phyloP scores from a whole-genome alignment of 2,797 vertebrate genomes.

The Manis javanica region DNA sequence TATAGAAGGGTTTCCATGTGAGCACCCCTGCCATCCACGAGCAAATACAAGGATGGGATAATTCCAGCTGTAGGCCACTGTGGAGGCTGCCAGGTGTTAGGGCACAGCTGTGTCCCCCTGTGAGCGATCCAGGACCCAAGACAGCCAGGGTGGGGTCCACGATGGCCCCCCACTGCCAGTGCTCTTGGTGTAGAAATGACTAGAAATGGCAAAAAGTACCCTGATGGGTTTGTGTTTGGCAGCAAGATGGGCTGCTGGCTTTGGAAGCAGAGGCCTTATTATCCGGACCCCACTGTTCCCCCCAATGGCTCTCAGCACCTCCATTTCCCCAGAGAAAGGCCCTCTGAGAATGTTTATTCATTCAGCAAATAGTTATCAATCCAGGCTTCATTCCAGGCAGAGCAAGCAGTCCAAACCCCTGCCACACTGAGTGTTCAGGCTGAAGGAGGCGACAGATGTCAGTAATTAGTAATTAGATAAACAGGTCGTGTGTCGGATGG shows the following conservation, averaged over 20 bases:
- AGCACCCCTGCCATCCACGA: background rate
- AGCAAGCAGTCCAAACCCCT: background rate
- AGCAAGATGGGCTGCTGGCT: background rate
- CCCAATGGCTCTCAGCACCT: background rate
- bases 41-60: background rate
- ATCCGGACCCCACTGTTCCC: background rate
- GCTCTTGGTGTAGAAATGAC: background rate
- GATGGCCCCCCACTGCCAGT: fast-evolving
- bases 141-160: background rate
- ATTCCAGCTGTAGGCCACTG: background rate
- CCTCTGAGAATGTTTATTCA: background rate
- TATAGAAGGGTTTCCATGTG: background rate
- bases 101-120: too few relatives aligned
- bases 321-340: background rate
- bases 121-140: background rate
- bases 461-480: background rate
- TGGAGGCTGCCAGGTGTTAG: background rate
- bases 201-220: background rate
- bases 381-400: background rate
- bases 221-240: background rate
- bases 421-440: background rate
- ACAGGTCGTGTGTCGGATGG: background rate
- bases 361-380: background rate
- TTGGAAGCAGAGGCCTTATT: background rate
- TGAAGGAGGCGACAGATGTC: too few relatives aligned